Percentiles rank a stretch among this genome's conserved stretches.
Conservation (phyloP, 2,888 invertebrate genomes). For the Oscheius myriophilus region DNA sequence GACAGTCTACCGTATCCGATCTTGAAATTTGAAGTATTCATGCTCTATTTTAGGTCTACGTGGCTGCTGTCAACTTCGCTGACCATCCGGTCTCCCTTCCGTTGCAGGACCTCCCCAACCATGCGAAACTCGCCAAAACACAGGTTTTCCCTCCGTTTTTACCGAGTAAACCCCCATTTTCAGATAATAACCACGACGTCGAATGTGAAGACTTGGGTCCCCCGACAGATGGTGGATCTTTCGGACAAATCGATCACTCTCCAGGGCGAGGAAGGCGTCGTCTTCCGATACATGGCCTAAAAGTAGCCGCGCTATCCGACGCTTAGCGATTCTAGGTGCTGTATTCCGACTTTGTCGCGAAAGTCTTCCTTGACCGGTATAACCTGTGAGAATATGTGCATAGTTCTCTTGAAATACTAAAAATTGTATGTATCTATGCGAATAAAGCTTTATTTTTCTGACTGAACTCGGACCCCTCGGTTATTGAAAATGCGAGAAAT, state of each 20-base stretch:
- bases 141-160: conserved; percentile 37
- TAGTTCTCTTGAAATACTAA: no score
- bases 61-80: conserved; percentile 58
- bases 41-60: conserved; percentile 50
- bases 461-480: no score
- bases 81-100: conserved; percentile 47
- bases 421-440: no score
- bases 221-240: conserved; percentile 50
- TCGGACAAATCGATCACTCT: conserved; percentile 46
- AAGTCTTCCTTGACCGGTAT: conserved; percentile 10
- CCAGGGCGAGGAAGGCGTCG: conserved; percentile 59
- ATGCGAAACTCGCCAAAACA: conserved; percentile 36
- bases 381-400: conserved; percentile 4
- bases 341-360: background rate
- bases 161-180: conserved; percentile 10
- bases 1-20: background rate
- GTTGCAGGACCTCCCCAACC: conserved; percentile 46
- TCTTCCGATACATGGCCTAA: conserved; percentile 53
- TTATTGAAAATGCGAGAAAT: no score
- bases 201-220: conserved; percentile 41
- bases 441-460: no score
- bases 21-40: background rate
- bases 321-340: conserved; percentile 14
- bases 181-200: conserved; percentile 57
- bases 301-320: background rate